These are phyloP conservation scores for Stenolophus ochropezus DNA, from an alignment of 2,888 invertebrate species.

Conservation along the genomic window DNA sequence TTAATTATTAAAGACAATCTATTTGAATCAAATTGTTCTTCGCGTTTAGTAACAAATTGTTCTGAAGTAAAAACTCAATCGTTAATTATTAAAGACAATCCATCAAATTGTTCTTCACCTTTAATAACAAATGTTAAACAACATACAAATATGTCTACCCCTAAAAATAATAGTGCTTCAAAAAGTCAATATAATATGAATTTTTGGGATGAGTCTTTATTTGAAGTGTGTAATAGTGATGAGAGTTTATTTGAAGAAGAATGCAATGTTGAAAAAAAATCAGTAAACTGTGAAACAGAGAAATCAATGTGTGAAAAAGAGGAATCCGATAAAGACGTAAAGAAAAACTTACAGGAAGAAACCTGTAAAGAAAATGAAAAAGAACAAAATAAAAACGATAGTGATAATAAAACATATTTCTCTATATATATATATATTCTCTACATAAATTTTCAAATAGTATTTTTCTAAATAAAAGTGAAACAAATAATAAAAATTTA, in stretches of 20 bases:
- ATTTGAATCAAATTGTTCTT: not conserved
- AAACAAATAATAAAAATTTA: not conserved
- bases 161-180: not conserved
- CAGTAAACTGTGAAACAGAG: not conserved
- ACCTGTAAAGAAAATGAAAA: not conserved
- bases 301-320: too few species aligned
- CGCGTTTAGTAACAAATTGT: not conserved
- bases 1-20: too few species aligned
- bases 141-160: conserved; percentile 7
- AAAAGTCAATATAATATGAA: conserved; percentile 21
- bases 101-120: not conserved
- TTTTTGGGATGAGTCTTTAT: conserved; percentile 52
- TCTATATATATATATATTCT: too few species aligned
- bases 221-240: conserved; percentile 39
- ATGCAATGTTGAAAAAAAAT: conserved; percentile 1
- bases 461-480: not conserved
- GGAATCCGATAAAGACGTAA: too few species aligned
- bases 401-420: too few species aligned
- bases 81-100: too few species aligned
- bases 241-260: conserved; percentile 10
- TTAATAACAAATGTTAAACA: not conserved
- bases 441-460: not conserved
- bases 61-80: too few species aligned
- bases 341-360: too few species aligned
- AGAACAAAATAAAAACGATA: not conserved